Evolutionary conservation across 2,113 vertebrate species (phyloP), one percentile per base, ranked within the genome.

Genomic region (Hoplias malabaricus): DNA sequence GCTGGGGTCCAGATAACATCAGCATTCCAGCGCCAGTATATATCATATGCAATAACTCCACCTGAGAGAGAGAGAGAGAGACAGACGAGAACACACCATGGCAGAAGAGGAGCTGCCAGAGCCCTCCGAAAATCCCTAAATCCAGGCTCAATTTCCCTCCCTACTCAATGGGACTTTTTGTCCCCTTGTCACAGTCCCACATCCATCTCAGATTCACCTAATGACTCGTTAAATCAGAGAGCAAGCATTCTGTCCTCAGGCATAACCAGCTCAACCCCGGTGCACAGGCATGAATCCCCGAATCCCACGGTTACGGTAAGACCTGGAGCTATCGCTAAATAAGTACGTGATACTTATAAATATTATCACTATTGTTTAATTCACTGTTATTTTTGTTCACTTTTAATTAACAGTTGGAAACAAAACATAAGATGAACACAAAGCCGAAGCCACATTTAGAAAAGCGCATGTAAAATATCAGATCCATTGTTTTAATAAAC

Each of bases 111-210:
- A 71, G 66, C 43, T 56, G 29, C 72, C 36, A 38, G 54, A 78
- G 31, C 54, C 80, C 19, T 69, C 70, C 19, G 54, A 67, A 82
- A 79, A 83, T 83, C 73, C 73, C 68, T 53, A 67, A 82, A 72
- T 75, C 81, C 81, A 56, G 53, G 48, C 73, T 79, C 68, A 23
- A 54, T 71, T 75, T 75, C 57, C 66, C 50, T 3, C 65, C 46
- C 3, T 14, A 1, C 57, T 82, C 73, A 82, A 82, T 79, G 72
- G 77, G 48, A 82, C 23, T 43, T 79, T 79, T 75, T 79, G 66
- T 79, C 67, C 61, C 50, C 2, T 25, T 10, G n/a, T 40, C 36
- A 10, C 34, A 36, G 21, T 59, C 46, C 50, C 23, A 48, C 21
- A 1, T 75, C 46, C 29, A 59, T 53, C 67, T 72, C 62, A 16